Conservation (phyloP, 2,113 vertebrate genomes). For the Scytalopus superciliaris region DNA sequence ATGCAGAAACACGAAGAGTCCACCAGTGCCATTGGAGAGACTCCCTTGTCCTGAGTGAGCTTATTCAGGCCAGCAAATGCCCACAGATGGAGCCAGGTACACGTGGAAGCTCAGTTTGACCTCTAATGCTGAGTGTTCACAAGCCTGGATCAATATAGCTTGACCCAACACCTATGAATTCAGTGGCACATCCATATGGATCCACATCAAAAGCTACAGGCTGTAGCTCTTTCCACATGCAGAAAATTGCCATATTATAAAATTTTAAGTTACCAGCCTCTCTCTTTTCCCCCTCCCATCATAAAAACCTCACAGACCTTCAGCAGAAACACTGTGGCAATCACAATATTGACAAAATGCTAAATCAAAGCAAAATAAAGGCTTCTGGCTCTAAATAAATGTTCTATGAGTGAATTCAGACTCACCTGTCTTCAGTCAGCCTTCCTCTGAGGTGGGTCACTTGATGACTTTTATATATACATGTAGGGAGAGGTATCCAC, state of each 20-base stretch:
- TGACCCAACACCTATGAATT: not conserved
- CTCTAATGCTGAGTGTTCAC: not conserved
- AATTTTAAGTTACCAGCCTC: not conserved
- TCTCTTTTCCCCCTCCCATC: not conserved
- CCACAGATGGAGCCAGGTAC: fast-evolving
- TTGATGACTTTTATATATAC: constrained; percentile 52
- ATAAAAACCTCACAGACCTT: not conserved
- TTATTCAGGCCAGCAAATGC: not conserved
- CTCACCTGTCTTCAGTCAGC: constrained; percentile 66
- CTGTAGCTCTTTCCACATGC: not conserved
- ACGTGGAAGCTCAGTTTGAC: not conserved
- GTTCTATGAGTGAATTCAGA: not conserved
- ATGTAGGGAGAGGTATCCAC: constrained; percentile 11
- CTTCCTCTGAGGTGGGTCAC: not conserved
- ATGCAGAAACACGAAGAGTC: not conserved
- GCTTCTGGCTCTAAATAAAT: not conserved
- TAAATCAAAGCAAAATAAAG: not conserved
- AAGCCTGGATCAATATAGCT: not conserved
- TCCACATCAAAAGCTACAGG: not conserved
- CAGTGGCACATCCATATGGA: not conserved
- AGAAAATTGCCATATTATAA: not conserved
- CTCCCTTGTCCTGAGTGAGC: not conserved
- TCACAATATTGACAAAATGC: not conserved
- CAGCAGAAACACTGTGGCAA: not conserved
- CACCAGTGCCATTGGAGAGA: fast-evolving